Percentiles rank a stretch among this genome's conserved stretches.
Evolutionary conservation across 2,113 vertebrate genomes (phyloP).

Genomic region (Gambusia affinis): DNA sequence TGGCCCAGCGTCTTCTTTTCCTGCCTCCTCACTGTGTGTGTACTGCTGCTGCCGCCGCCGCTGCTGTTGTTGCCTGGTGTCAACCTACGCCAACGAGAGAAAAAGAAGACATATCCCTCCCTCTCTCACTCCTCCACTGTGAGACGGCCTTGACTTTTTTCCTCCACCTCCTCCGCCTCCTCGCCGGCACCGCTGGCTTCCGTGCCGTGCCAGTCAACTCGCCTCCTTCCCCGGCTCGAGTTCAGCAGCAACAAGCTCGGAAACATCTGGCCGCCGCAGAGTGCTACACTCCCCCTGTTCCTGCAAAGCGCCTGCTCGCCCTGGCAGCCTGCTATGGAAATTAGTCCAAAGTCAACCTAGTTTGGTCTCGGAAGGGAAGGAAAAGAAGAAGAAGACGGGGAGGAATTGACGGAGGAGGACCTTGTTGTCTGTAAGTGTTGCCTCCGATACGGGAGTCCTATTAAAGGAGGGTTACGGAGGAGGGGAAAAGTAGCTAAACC

Average conservation of each 20-base stretch:
- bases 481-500: constrained; percentile 79
- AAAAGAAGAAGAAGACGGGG: neutral
- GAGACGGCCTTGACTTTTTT: constrained; percentile 68
- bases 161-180: constrained; percentile 67
- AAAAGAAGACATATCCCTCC: constrained; percentile 79
- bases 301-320: constrained; percentile 61
- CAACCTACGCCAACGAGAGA: constrained; percentile 79
- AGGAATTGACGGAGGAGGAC: constrained; percentile 71
- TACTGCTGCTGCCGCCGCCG: constrained; percentile 17
- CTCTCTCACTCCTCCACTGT: constrained; percentile 49
- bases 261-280: constrained; percentile 86
- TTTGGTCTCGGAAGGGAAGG: constrained; percentile 51
- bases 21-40: constrained; percentile 71
- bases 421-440: constrained; percentile 82
- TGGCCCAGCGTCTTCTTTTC: constrained; percentile 70
- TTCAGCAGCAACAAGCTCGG: constrained; percentile 87
- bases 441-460: constrained; percentile 72
- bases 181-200: constrained; percentile 79
- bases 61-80: constrained; percentile 79
- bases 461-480: constrained; percentile 72
- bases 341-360: constrained; percentile 80
- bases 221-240: constrained; percentile 76
- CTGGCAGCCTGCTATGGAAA: constrained; percentile 81
- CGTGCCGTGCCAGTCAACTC: constrained; percentile 79
- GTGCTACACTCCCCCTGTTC: constrained; percentile 68